Evolutionary conservation across 2,797 vertebrate genomes (phyloP).

Genomic region (Arrhamphus sclerolepis): DNA sequence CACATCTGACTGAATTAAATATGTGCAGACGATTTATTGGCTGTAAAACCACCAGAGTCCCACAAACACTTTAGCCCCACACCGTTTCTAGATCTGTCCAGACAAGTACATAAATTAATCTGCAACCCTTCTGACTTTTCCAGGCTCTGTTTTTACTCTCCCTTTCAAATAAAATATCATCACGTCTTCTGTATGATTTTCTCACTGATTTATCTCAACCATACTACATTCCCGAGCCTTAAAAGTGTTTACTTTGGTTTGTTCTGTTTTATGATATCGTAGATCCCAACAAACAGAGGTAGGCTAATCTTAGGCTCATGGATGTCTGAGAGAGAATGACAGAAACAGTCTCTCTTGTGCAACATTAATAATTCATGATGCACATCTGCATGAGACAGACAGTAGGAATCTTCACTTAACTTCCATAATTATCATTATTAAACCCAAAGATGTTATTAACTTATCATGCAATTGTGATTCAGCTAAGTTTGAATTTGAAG

Average conservation of each 20-base stretch:
- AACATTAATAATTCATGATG: conserved; percentile 76
- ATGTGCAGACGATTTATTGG: conserved; percentile 81
- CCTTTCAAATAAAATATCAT: too few species aligned
- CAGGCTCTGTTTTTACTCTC: conserved; percentile 11
- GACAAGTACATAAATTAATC: conserved; percentile 62
- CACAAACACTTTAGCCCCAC: conserved; percentile 76
- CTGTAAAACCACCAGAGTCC: conserved; percentile 82
- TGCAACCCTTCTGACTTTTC: conserved; percentile 44
- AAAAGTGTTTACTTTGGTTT: too few species aligned
- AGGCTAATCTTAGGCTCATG: conserved; percentile 10
- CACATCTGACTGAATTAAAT: conserved; percentile 82
- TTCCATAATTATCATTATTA: conserved; percentile 63
- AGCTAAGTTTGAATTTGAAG: conserved; percentile 48
- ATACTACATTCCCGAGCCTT: not conserved
- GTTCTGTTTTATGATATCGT: too few species aligned
- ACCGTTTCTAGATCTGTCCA: conserved; percentile 65
- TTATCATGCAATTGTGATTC: conserved; percentile 50
- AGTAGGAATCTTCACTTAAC: conserved; percentile 62
- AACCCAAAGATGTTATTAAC: conserved; percentile 58
- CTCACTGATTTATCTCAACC: conserved; percentile 13
- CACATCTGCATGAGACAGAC: conserved; percentile 70
- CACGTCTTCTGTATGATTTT: conserved; percentile 5
- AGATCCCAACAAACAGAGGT: not conserved
- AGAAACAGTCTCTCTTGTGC: conserved; percentile 27
- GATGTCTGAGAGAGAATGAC: conserved; percentile 14